Base-by-base conservation (phyloP, 2,888 invertebrate genomes). In the Oxyteleia sp. region DNA sequence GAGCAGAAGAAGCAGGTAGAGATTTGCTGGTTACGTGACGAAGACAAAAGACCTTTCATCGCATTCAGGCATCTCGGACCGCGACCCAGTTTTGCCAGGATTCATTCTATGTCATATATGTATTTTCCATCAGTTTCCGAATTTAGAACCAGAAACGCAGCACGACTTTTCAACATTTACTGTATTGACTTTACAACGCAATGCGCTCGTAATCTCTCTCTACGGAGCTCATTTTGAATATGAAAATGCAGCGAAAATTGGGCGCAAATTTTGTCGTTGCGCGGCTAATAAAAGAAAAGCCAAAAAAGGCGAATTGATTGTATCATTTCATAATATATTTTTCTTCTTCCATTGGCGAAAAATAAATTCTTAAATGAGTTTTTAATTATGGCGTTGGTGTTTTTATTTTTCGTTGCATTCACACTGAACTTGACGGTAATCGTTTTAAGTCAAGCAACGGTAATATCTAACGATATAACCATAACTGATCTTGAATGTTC, bases 11-110 rank as follows among this genome's bases (percentile, higher is more conserved):
- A 26, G 63, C 63, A 68, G 43, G 51, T 49, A 63, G 57, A 82
- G 74, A 86, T 86, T 86, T 79, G 82, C 76, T 75, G 79, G 74
- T 76, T 82, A 64, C 75, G 61, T 63, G 66, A 82, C 74, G 72
- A 66, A 82, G 82, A 84, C 83, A 84, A 84, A 84, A 84, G 83
- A 84, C 43, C 63, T 81, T 84, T 80, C 84, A 76, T 81, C 72
- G 74, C 63, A 79, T 79, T 82, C 80, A 79, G 76, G 81, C 68
- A 83, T 86, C 74, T 79, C 63, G 51, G 63, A 45, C 71, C 35
- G 74, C 78, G 79, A 78, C 82, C 85, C 63, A 84, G 53, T 84
- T 84, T 69, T 26, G 23, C 38, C 38, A 64, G 78, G 59, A 84
- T 68, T 63, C 68, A 72, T 81, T 66, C 84, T 76, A n/a, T n/a